Evolutionary conservation across 2,113 vertebrate genomes (phyloP).

Genomic region (Axis porcinus): DNA sequence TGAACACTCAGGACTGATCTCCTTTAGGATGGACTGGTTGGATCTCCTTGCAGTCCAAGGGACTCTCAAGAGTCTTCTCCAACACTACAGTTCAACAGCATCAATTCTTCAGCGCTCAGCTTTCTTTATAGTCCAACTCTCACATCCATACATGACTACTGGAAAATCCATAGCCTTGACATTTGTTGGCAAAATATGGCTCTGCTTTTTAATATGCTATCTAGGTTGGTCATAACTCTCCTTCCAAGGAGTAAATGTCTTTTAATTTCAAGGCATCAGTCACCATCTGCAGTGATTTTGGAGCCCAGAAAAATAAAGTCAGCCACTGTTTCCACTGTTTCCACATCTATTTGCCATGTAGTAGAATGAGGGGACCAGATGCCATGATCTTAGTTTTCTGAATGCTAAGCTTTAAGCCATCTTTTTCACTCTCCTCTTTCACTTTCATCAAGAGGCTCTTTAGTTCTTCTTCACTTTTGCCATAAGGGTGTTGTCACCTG

Average conservation of each 20-base stretch:
- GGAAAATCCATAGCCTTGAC: not conserved
- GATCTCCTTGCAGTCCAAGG: not conserved
- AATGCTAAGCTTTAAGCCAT: not conserved
- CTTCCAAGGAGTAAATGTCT: not conserved
- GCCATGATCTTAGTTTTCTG: not conserved
- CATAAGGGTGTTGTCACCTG: not conserved
- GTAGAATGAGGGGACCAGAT: not conserved
- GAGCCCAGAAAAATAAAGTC: fast-evolving
- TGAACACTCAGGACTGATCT: not conserved
- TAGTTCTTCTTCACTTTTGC: not conserved
- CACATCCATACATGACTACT: not conserved
- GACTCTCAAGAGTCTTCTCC: not conserved
- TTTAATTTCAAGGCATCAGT: not conserved
- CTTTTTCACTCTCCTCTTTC: not conserved
- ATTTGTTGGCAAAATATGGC: not conserved
- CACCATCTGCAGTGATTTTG: not conserved
- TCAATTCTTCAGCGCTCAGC: fast-evolving
- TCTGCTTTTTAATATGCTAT: not conserved
- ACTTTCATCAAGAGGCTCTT: not conserved
- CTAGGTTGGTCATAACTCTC: not conserved
- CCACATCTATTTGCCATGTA: not conserved
- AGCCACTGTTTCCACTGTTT: not conserved
- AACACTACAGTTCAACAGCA: not conserved
- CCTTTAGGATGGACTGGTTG: not conserved
- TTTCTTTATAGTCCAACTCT: not conserved